Conservation (phyloP, 2,797 vertebrate species). For the Anguilla megastoma region DNA sequence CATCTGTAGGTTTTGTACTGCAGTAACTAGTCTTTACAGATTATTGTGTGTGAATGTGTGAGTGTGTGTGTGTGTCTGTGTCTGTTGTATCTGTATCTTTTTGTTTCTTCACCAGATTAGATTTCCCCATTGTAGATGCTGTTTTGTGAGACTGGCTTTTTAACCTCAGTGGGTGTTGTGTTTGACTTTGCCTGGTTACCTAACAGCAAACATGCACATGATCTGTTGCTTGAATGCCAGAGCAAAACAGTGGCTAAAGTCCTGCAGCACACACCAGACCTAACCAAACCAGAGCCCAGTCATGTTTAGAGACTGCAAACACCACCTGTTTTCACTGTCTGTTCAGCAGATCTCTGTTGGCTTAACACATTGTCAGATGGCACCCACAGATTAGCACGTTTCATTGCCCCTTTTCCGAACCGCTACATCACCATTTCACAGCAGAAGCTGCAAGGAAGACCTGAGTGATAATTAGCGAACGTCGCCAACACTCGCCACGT, state of each 20-base stretch:
- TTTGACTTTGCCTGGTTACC: background rate
- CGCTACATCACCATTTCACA: background rate
- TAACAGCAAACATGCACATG: background rate
- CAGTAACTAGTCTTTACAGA: no score
- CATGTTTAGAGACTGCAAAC: background rate
- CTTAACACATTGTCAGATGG: background rate
- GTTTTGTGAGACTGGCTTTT: conserved; percentile 4
- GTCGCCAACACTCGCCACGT: background rate
- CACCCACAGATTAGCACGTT: background rate
- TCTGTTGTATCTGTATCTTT: background rate
- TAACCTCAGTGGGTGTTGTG: background rate
- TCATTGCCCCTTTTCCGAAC: background rate
- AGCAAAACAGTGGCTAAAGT: background rate
- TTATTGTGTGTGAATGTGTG: no score
- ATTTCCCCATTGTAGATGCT: background rate
- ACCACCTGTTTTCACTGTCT: background rate
- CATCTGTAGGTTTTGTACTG: background rate
- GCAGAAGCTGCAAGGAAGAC: background rate
- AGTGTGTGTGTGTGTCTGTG: background rate
- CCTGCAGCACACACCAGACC: background rate
- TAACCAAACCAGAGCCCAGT: background rate
- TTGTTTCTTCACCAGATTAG: background rate
- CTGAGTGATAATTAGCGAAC: background rate
- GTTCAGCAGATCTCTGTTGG: background rate
- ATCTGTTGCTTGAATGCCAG: background rate